A percentile compares a stretch with the other conserved stretches of the same genome.
These are phyloP conservation scores for Varanus komodoensis DNA, from an alignment of 2,113 vertebrate genomes.

Conservation along the genomic window DNA sequence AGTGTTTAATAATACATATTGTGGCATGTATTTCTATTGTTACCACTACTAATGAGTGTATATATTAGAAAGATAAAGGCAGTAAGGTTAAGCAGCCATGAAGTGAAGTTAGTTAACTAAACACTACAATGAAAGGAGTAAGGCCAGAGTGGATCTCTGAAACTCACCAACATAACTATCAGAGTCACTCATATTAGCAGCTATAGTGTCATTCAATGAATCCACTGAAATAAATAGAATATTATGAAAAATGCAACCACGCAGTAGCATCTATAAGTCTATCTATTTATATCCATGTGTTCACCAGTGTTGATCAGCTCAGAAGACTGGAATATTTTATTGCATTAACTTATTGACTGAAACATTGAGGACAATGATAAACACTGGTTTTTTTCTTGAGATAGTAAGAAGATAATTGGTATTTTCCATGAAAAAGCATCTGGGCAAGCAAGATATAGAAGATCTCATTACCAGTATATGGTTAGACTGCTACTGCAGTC, in stretches of 20 bases:
- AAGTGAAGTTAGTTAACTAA: conserved; percentile 86
- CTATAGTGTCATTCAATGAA: conserved; percentile 99
- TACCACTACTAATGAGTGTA: conserved; percentile 65
- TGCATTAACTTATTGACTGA: conserved; percentile 46
- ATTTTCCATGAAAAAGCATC: background rate
- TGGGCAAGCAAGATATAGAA: background rate
- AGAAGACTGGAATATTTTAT: background rate
- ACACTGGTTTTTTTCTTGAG: background rate
- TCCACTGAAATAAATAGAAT: conserved; percentile 99
- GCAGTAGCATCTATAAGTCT: conserved; percentile 71
- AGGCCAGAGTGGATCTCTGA: conserved; percentile 84
- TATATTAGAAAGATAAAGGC: conserved; percentile 68
- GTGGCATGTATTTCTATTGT: conserved; percentile 52
- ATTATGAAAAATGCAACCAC: conserved; percentile 83
- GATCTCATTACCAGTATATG: background rate
- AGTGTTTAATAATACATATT: conserved; percentile 14
- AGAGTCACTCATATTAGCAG: conserved; percentile 99
- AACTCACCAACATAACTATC: conserved; percentile 99
- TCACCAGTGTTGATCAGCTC: conserved; percentile 32
- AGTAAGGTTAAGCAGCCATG: conserved; percentile 75
- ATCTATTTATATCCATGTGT: conserved; percentile 4
- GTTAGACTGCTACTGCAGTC: background rate
- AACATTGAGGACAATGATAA: conserved; percentile 55
- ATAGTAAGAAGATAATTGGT: conserved; percentile 18
- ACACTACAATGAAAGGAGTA: conserved; percentile 76